phyloP scores from a whole-genome alignment of 2,113 vertebrate genomes.

The Machaerirhynchus nigripectus region DNA sequence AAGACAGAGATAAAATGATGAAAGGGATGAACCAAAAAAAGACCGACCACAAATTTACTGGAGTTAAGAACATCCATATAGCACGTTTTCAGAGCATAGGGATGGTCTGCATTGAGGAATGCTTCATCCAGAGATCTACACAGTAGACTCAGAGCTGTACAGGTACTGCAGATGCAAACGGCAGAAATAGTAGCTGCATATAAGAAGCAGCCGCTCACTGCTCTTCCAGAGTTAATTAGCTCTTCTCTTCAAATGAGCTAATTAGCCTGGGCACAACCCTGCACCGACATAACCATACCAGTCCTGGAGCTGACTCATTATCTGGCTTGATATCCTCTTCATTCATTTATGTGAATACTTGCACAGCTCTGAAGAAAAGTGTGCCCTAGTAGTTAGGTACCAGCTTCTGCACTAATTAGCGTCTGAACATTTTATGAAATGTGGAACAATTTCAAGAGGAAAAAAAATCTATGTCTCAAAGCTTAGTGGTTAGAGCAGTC shows the following conservation, averaged over 20 bases:
- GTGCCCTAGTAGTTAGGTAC: background rate
- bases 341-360: constrained; percentile 2
- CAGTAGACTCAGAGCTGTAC: background rate
- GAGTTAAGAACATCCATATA: background rate
- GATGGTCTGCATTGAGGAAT: background rate
- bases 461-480: background rate
- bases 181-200: background rate
- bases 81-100: background rate
- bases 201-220: background rate
- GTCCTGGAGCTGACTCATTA: constrained; percentile 55
- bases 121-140: background rate
- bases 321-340: constrained; percentile 28
- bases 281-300: background rate
- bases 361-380: background rate
- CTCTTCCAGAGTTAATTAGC: constrained; percentile 36
- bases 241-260: constrained; percentile 38
- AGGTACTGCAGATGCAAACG: background rate
- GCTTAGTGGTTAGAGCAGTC: background rate
- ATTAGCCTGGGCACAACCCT: constrained; percentile 34
- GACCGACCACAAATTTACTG: background rate
- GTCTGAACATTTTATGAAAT: background rate
- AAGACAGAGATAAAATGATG: background rate
- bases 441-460: background rate
- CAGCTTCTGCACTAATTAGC: constrained; percentile 34
- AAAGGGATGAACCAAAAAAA: background rate